Evolutionary conservation across 1,140 invertebrate genomes (phyloP).

Genomic region (Orchestia grillus): DNA sequence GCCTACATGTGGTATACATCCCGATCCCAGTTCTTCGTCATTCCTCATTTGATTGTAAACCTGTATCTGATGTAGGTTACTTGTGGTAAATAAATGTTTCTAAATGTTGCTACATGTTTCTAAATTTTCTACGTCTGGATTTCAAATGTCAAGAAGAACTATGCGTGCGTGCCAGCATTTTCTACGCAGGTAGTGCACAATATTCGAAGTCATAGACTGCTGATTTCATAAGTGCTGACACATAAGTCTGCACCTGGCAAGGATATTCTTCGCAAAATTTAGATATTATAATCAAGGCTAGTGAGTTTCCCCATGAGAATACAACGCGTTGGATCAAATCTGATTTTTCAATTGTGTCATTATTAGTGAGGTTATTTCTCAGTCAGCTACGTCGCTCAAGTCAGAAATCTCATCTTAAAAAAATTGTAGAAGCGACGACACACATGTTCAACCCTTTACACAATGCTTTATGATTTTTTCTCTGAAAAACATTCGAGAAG

Average conservation of each 20-base stretch:
- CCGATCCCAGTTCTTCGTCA: too few relatives aligned
- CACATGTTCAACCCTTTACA: neutral
- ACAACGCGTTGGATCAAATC: neutral
- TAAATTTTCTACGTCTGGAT: too few relatives aligned
- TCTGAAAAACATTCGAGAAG: neutral
- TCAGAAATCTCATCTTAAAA: neutral
- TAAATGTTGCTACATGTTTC: too few relatives aligned
- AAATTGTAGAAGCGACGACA: neutral
- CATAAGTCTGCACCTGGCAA: too few relatives aligned
- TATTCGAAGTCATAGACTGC: neutral
- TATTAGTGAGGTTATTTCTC: neutral
- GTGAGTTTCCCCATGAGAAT: neutral
- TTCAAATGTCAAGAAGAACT: too few relatives aligned
- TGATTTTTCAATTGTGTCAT: neutral
- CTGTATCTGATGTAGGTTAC: too few relatives aligned
- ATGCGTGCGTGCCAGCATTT: too few relatives aligned
- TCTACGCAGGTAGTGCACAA: neutral
- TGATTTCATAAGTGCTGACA: neutral
- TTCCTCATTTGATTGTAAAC: too few relatives aligned
- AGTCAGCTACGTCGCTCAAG: neutral
- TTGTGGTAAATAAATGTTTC: too few relatives aligned
- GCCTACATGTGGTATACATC: too few relatives aligned
- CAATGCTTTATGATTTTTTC: neutral
- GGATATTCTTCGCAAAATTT: too few relatives aligned
- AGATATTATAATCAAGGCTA: neutral